phyloP scores from a whole-genome alignment of 2,113 vertebrate species.

The Poicephalus gulielmi region DNA sequence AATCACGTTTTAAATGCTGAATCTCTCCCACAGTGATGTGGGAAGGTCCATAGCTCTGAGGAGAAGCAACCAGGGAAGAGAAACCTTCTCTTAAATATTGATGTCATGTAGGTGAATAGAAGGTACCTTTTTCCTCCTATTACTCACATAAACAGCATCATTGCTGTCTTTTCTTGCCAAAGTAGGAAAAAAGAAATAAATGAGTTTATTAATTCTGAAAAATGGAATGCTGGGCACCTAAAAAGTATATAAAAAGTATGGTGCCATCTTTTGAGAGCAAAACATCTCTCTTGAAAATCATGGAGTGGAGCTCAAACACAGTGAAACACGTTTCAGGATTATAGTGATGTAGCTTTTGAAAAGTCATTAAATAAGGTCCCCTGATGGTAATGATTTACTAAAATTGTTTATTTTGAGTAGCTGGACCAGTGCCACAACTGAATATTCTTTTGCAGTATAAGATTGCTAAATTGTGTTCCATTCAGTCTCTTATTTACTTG shows the following conservation, averaged over 20 bases:
- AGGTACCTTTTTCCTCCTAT: neutral
- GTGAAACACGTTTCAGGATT: neutral
- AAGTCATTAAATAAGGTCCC: neutral
- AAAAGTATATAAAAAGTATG: neutral
- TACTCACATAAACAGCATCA: neutral
- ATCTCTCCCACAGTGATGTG: neutral
- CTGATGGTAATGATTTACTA: neutral
- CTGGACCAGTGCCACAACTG: neutral
- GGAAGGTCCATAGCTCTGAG: neutral
- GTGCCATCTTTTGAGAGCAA: neutral
- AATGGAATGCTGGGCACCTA: neutral
- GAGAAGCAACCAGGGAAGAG: neutral
- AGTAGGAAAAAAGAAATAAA: neutral
- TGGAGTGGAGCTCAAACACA: neutral
- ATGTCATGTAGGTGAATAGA: neutral
- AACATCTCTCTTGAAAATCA: neutral
- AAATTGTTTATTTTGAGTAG: conserved; percentile 26
- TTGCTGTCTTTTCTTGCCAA: neutral
- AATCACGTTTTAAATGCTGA: neutral
- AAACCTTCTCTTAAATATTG: neutral
- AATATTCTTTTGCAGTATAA: neutral
- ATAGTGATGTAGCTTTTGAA: neutral
- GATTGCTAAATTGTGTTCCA: neutral
- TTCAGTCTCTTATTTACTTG: conserved; percentile 12
- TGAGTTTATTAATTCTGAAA: neutral